Conservation (phyloP, 2,113 vertebrate genomes). For the Rhipidura dahli region DNA sequence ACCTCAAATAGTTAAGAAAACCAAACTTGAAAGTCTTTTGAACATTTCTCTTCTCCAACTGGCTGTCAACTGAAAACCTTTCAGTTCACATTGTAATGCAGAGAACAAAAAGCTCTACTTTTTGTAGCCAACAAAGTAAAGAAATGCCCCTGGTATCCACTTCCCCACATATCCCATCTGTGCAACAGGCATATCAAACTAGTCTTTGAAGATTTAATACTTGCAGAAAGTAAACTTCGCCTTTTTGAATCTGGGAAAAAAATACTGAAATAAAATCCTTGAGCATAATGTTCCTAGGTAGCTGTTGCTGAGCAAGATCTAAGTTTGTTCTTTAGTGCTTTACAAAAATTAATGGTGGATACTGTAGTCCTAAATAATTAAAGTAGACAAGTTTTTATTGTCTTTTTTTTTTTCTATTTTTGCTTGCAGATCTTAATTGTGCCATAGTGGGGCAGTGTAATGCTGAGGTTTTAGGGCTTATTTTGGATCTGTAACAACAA, state of each 20-base stretch:
- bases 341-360: neutral
- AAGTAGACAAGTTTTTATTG: neutral
- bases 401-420: neutral
- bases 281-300: neutral
- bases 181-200: neutral
- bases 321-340: neutral
- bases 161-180: neutral
- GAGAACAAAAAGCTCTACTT: conserved; percentile 6
- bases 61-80: neutral
- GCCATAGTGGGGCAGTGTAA: conserved; percentile 68
- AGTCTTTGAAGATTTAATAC: neutral
- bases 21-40: neutral
- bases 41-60: neutral
- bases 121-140: conserved; percentile 3
- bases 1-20: neutral
- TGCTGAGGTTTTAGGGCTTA: neutral
- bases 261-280: neutral
- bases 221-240: neutral
- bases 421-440: conserved; percentile 50
- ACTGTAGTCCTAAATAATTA: neutral
- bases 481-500: neutral
- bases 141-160: neutral
- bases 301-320: neutral
- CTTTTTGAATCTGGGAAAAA: neutral
- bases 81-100: neutral